These are phyloP conservation scores for Ptiloglossa arizonensis DNA, from an alignment of 1,140 invertebrate species.

Conservation along the genomic window DNA sequence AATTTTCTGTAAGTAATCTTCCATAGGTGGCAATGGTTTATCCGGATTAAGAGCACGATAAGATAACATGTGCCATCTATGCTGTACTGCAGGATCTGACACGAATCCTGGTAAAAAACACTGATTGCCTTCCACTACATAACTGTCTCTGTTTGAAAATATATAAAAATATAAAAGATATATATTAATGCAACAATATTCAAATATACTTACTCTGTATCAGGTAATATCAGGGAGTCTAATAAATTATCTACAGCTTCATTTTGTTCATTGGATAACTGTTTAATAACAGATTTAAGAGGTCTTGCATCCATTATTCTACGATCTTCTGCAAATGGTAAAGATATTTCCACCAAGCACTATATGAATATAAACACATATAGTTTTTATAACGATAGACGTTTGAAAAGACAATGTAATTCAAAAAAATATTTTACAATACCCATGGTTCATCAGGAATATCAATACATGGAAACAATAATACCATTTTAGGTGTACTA, in stretches of 20 bases:
- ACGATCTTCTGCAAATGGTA: slow-evolving; percentile 62
- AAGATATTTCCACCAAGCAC: slow-evolving; percentile 61
- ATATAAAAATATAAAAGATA: neutral
- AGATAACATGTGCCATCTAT: slow-evolving; percentile 58
- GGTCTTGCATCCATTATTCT: slow-evolving; percentile 47
- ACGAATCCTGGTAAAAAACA: slow-evolving; percentile 58
- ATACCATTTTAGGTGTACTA: slow-evolving; percentile 54
- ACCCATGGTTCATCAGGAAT: slow-evolving; percentile 64
- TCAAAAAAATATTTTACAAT: slow-evolving; percentile 34
- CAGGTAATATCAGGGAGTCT: slow-evolving; percentile 53
- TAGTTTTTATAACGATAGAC: slow-evolving; percentile 3
- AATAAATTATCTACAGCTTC: slow-evolving; percentile 60
- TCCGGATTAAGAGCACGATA: slow-evolving; percentile 63
- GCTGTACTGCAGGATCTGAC: slow-evolving; percentile 54
- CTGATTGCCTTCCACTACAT: neutral
- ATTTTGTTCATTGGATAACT: slow-evolving; percentile 51
- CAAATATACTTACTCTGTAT: slow-evolving; percentile 40
- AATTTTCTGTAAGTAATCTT: slow-evolving; percentile 45
- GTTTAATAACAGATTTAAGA: slow-evolving; percentile 48
- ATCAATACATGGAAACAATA: slow-evolving; percentile 60
- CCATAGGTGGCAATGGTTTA: slow-evolving; percentile 55
- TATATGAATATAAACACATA: slow-evolving; percentile 23
- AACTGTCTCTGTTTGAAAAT: slow-evolving; percentile 30
- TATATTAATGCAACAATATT: neutral
- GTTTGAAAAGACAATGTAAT: neutral